Evolutionary conservation across 1,140 invertebrate genomes (phyloP).

Genomic region (Solenopsis invicta): DNA sequence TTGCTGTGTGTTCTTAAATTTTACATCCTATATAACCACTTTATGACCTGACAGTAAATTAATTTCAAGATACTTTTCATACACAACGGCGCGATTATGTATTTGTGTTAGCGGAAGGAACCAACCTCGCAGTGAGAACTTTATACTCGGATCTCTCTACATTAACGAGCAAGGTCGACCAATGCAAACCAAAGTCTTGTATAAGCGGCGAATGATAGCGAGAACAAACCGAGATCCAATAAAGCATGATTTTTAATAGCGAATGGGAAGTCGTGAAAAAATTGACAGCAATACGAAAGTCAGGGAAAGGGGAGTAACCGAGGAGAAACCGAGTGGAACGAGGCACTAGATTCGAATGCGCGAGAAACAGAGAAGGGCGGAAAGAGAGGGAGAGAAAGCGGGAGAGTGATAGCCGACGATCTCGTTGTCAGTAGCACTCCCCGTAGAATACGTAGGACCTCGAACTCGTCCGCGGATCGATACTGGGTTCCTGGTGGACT

Average conservation of each 20-base stretch:
- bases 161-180: conserved; percentile 31
- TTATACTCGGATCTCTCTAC: background rate
- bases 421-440: conserved; percentile 81
- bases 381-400: conserved; percentile 8
- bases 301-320: background rate
- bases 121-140: background rate
- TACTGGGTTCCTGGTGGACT: conserved; percentile 79
- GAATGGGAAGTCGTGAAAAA: background rate
- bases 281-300: background rate
- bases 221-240: conserved; percentile 53
- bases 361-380: background rate
- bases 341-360: background rate
- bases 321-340: background rate
- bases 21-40: background rate
- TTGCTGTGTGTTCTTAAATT: background rate
- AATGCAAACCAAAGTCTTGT: conserved; percentile 10
- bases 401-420: conserved; percentile 65
- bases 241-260: conserved; percentile 66
- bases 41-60: background rate
- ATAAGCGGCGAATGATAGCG: conserved; percentile 28
- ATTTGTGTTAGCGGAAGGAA: background rate
- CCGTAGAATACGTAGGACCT: conserved; percentile 81
- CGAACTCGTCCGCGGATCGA: conserved; percentile 84
- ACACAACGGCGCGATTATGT: background rate
- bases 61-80: conserved; percentile 13